Evolutionary conservation across 2,797 vertebrate species (phyloP).

Genomic region (Pseudochirops corinnae): DNA sequence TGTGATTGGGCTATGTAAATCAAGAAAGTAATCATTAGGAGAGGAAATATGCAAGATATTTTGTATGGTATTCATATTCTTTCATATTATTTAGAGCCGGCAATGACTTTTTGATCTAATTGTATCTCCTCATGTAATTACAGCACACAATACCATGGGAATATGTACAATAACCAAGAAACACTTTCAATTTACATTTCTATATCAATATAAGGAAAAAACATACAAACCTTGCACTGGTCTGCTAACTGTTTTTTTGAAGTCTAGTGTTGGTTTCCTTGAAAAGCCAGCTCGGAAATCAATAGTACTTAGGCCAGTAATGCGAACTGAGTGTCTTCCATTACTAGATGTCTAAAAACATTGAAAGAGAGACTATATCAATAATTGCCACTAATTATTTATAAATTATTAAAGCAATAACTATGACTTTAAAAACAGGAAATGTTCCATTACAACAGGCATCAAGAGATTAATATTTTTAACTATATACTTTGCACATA

Average conservation of each 20-base stretch:
- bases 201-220: neutral
- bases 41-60: neutral
- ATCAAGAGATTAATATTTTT: neutral
- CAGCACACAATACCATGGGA: conserved; percentile 1
- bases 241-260: conserved; percentile 93
- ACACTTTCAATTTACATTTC: neutral
- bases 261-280: conserved; percentile 92
- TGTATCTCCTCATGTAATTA: neutral
- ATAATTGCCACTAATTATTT: neutral
- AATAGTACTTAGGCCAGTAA: conserved; percentile 96
- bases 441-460: neutral
- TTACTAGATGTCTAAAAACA: conserved; percentile 92
- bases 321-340: conserved; percentile 95
- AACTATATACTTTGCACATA: neutral
- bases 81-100: neutral
- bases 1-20: neutral
- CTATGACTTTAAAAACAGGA: neutral
- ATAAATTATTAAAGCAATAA: neutral
- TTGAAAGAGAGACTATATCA: neutral
- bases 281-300: conserved; percentile 98
- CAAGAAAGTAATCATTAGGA: neutral
- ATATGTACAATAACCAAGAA: neutral
- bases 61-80: neutral
- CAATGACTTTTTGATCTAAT: neutral
- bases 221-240: conserved; percentile 93